Evolutionary conservation across 2,797 vertebrate genomes (phyloP), one percentile per base, ranked within the genome.

Genomic region (Gambusia yucatana): DNA sequence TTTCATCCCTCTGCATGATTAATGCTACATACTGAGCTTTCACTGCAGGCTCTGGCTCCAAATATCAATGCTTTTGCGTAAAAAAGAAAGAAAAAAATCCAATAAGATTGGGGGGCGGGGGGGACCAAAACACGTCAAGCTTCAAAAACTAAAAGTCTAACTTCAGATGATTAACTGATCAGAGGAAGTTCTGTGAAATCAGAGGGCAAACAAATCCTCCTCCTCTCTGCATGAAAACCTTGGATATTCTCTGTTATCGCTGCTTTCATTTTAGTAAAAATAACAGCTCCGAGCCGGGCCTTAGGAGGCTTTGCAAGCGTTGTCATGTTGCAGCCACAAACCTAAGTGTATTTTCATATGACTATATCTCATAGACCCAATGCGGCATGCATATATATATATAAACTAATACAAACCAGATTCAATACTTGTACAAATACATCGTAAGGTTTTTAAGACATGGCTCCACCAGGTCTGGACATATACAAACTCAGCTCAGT

Each of bases 1-100:
- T 93, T 94, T 92, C 85, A 92, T 92, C 86, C 82, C 65, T 89
- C 81, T 67, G 52, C 48, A 55, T 92, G 89, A 93, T 93, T 86
- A 87, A 88, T 74, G 75, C 75, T 46, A 0, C 57, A 87, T 80
- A 48, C 86, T 52, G 75, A 25, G 69, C 84, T 47, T 77, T 72
- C 73, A 41, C 77, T 80, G 84, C 82, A 80, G 80, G 70, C 82
- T 80, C 77, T 50, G n/a, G 75, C 81, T 84, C 77, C 75, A 75
- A 73, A 84, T 52, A 83, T 69, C 80, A 83, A 67, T 22, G 20
- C 63, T 73, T n/a, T 10, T 48, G 76, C 4, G 16, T 47, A 6
- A 47, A 50, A 50, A 50, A 44, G 11, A 44, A 50, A 50, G n/a
- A 25, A 84, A 72, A 84, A 79, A 79, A 83, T 25, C 43, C 74